Evolutionary conservation across 2,888 invertebrate genomes (phyloP), one percentile per base, ranked within the genome.

Genomic region (Oscheius onirici): DNA sequence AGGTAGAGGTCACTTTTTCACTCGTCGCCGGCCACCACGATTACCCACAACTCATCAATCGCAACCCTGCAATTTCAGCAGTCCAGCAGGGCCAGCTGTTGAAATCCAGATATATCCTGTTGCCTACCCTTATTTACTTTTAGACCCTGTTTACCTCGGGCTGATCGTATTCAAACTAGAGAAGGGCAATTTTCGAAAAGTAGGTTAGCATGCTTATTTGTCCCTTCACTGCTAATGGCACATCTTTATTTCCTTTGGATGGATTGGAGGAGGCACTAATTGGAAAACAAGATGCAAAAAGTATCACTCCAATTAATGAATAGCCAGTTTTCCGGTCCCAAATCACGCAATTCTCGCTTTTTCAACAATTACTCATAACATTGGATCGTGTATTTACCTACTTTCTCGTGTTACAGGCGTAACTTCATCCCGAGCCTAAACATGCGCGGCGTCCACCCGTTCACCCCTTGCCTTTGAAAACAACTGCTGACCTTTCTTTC

Each of bases 1-100:
- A 40, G 22, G 60, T 43, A 43, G 43, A 60, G 60, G 60, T 43
- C 60, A 43, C 22, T 60, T 55, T 60, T 60, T 60, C 34, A 34
- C 34, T 43, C 20, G 41, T 15, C 44, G 11, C 17, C 20, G 43
- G 60, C 60, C 60, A 60, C 60, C 60, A n/a, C 60, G 60, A 60
- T 60, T 60, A 60, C 60, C 60, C 60, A 60, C 60, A 60, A 60
- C 60, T 60, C 60, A 60, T 60, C 60, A 60, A 60, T 41, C 17
- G 60, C 60, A 60, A 60, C 60, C 60, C 60, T 55, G 63, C 63
- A 49, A 49, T 63, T 63, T 28, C 26, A 26, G 13, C 17, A 28
- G 26, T 15, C 28, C 54, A 22, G 22, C 54, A 17, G 13, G 49
- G 8, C 49, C 49, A 26, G 46, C 49, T 26, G 49, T 28, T 22